Percentiles rank a stretch among this genome's conserved stretches.
Conservation (phyloP, 1,140 invertebrate species). For the Rhopalosiphum maidis region DNA sequence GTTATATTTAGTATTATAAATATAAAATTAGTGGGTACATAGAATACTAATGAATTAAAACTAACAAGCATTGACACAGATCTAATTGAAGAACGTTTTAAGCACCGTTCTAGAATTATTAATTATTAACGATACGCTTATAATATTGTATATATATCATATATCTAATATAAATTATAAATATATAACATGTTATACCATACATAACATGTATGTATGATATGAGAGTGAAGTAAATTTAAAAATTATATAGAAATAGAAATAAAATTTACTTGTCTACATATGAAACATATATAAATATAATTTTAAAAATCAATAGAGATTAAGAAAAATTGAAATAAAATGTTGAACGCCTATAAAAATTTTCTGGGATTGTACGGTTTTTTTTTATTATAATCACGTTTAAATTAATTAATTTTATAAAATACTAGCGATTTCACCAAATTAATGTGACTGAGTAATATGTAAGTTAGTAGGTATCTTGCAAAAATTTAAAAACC, state of each 20-base stretch:
- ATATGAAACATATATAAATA: too few species aligned
- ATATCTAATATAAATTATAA: not conserved
- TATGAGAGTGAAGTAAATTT: not conserved
- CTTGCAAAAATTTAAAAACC: not conserved
- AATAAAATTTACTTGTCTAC: too few species aligned
- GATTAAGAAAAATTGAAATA: not conserved
- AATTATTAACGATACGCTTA: not conserved
- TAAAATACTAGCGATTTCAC: not conserved
- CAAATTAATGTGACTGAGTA: not conserved
- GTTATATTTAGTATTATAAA: slow-evolving; percentile 1
- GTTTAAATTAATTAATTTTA: not conserved
- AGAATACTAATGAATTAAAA: not conserved
- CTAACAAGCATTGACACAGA: not conserved
- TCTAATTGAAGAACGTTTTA: not conserved
- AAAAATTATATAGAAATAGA: too few species aligned
- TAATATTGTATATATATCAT: not conserved
- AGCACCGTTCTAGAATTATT: not conserved
- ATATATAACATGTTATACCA: not conserved
- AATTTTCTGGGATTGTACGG: not conserved
- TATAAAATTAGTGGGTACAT: not conserved
- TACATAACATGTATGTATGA: not conserved
- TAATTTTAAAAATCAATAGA: too few species aligned
- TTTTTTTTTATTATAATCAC: not conserved
- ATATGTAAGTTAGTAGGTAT: not conserved
- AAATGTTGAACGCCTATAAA: not conserved